Base-by-base conservation (phyloP, 2,888 invertebrate genomes). In the Cotesia congregata region DNA sequence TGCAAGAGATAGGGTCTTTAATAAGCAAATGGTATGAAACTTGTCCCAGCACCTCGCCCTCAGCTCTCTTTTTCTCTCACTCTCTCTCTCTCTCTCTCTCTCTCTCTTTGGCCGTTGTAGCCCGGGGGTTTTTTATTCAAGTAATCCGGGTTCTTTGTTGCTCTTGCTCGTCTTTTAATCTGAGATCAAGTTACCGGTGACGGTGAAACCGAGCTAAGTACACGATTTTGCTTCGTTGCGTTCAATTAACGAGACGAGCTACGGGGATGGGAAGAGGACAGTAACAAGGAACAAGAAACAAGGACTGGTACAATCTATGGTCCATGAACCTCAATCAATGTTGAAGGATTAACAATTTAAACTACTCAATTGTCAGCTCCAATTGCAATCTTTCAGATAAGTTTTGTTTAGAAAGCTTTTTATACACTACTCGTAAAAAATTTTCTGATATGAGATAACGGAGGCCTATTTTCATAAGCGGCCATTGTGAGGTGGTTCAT, bases 231-330 rank as follows among this genome's bases (percentile, higher is more conserved):
- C 75, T 20, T 75, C 72, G 78, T 74, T 81, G 74, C 67, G 72
- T 79, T 74, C 75, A 78, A 77, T 80, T 78, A 79, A 74, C 75
- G 67, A 72, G 75, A 71, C 62, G 65, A 64, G 61, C 30, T 20
- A 65, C 65, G 30, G 12, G 65, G 30, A 30, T 30, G 30, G 15
- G 1, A 62, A 62, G 70, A 76, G 65, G 59, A 65, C 12, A 74
- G 60, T 60, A 50, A 72, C 41, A 60, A 38, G 50, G 9, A 30
- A 61, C 38, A 40, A 30, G 59, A 30, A 60, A 50, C 17, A 7
- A 6, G 15, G 7, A 41, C 50, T 30, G 30, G 30, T 30, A 30
- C 30, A 30, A 30, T 30, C 30, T 30, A 30, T 30, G 30, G 30
- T 30, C 30, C 30, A 30, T 30, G 30, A 30, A 30, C 0, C 3